These are phyloP conservation scores for Galleria mellonella DNA, from an alignment of 1,140 invertebrate species.

Conservation along the genomic window DNA sequence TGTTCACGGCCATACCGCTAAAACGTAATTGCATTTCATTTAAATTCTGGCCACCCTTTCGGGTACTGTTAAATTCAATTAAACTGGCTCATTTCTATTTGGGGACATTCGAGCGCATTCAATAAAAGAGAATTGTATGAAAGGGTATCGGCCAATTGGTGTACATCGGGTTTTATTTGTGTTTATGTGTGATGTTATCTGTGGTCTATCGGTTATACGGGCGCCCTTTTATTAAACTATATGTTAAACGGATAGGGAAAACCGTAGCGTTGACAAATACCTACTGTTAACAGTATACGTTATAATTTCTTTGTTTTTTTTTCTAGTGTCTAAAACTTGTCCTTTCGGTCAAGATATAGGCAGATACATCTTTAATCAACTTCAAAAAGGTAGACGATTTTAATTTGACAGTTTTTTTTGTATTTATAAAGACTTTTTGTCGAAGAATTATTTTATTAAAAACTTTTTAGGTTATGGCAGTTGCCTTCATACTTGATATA, in stretches of 20 bases:
- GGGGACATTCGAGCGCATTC: slow-evolving; percentile 31
- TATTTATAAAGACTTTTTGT: too few species aligned
- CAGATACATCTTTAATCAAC: too few species aligned
- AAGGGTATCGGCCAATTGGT: slow-evolving; percentile 60
- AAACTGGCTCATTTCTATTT: slow-evolving; percentile 50
- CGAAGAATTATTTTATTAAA: too few species aligned
- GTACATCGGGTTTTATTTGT: slow-evolving; percentile 40
- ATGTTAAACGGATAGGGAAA: slow-evolving; percentile 21
- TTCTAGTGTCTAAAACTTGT: too few species aligned
- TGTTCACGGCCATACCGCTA: too few species aligned
- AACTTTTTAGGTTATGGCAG: too few species aligned
- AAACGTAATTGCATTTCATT: slow-evolving; percentile 36
- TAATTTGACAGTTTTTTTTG: too few species aligned
- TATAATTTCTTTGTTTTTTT: too few species aligned
- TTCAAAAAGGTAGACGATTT: too few species aligned
- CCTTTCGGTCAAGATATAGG: too few species aligned
- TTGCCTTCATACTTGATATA: too few species aligned
- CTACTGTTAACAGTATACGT: neutral
- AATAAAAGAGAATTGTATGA: slow-evolving; percentile 36
- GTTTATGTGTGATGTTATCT: slow-evolving; percentile 66
- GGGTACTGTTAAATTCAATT: slow-evolving; percentile 47
- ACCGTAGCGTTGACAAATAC: slow-evolving; percentile 13
- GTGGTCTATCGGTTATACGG: slow-evolving; percentile 50
- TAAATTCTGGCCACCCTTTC: slow-evolving; percentile 45
- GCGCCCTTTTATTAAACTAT: slow-evolving; percentile 57